These are phyloP conservation scores for Paramuricea clavata DNA, from an alignment of 92 coral and sea anemone genomes.

Conservation along the genomic window DNA sequence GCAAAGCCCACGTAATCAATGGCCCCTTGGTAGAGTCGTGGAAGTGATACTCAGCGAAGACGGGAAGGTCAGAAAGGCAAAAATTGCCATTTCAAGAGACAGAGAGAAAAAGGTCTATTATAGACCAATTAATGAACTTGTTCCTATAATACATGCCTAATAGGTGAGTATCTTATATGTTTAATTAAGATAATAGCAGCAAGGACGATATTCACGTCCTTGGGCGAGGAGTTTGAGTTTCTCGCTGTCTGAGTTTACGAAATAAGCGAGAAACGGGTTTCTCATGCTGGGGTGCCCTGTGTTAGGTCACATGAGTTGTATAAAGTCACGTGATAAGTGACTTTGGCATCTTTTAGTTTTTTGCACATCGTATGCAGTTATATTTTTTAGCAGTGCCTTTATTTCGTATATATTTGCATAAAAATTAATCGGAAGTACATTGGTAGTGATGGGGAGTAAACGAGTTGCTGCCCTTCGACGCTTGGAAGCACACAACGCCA, in stretches of 20 bases:
- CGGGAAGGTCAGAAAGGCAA: constrained; percentile 32
- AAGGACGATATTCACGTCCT: constrained; percentile 14
- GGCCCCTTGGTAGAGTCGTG: constrained; percentile 33
- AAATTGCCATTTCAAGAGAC: constrained; percentile 10
- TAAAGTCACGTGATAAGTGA: too few species aligned
- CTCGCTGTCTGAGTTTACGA: too few species aligned
- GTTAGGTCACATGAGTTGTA: too few species aligned
- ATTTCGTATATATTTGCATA: neutral
- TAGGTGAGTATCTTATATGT: neutral
- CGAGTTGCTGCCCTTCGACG: neutral
- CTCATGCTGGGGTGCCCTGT: too few species aligned
- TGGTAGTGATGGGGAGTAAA: neutral
- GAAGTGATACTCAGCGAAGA: constrained; percentile 3
- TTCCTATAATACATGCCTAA: constrained; percentile 14
- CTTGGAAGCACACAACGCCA: too few species aligned
- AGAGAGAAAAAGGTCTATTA: constrained; percentile 7
- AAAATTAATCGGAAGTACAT: neutral
- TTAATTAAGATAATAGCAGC: neutral
- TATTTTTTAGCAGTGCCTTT: constrained; percentile 18
- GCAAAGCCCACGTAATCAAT: constrained; percentile 11
- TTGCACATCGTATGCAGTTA: too few species aligned
- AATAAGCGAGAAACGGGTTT: too few species aligned
- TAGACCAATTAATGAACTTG: constrained; percentile 13
- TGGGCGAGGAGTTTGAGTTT: neutral
- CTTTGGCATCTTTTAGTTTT: too few species aligned